Evolutionary conservation across 2,113 vertebrate genomes (phyloP), one percentile per base, ranked within the genome.

Genomic region (Nyctereutes procyonoides): DNA sequence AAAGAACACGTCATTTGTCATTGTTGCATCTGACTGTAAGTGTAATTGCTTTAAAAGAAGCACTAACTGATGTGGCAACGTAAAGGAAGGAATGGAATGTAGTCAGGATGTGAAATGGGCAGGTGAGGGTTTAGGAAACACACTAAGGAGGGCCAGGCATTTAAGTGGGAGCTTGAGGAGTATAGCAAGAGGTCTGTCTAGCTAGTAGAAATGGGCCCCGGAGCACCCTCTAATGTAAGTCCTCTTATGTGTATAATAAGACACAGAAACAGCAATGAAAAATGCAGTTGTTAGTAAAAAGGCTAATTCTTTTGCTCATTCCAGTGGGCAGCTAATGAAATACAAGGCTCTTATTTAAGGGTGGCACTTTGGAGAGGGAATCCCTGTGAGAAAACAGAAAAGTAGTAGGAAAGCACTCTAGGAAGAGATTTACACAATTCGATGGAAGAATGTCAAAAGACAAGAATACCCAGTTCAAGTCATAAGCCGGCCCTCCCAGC

Each of bases 1-100:
- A 81, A 58, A 74, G 30, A 69, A 56, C 24, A 3, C 11, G n/a
- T 69, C 60, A 17, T 35, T 58, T 51, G 22, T 56, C 48, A 81
- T 35, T 69, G 22, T 19, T 87, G 26, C 30, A 43, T 26, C 51
- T 76, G 16, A 55, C 4, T 67, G 8, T 65, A 63, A 65, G 16
- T 51, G 43, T 56, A 58, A 74, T 51, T 51, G 56, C 48, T 87
- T 77, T 81, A 87, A 38, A 19, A 51, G 88, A 87, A 74, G 55
- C 43, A 35, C 9, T 4, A 48, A 71, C 51, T 20, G 43, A 55
- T 6, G 1, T 79, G 13, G 30, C 38, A 0, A 3, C 9, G 0
- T 67, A 60, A 73, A 90, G 71, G 62, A 67, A 88, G 32, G 48
- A 22, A 55, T 0, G 5, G 92, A 10, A 43, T 14, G 28, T 1